phyloP scores from a whole-genome alignment of 2,888 invertebrate species.

The Lasioglossum malachurum region DNA sequence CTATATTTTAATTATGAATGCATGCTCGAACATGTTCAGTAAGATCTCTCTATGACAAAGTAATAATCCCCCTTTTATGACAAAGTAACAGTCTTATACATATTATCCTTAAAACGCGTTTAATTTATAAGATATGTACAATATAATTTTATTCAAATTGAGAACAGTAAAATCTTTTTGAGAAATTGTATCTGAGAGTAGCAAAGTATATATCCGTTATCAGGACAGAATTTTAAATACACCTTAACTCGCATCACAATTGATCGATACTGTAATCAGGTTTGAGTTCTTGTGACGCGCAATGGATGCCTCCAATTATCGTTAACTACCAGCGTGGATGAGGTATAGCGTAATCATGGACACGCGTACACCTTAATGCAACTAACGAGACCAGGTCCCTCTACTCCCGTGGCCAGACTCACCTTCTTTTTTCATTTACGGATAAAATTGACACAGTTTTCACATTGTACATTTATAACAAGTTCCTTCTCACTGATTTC shows the following conservation, averaged over 20 bases:
- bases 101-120: no score
- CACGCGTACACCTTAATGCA: constrained; percentile 62
- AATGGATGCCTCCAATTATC: constrained; percentile 83
- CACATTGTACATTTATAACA: not conserved
- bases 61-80: not conserved
- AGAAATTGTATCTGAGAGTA: no score
- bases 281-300: constrained; percentile 56
- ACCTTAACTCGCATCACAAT: not conserved
- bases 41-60: not conserved
- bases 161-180: no score
- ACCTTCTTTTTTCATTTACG: constrained; percentile 31
- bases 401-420: constrained; percentile 27
- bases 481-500: constrained; percentile 31
- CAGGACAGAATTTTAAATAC: not conserved
- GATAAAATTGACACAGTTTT: constrained; percentile 31
- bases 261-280: constrained; percentile 76
- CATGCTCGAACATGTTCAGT: not conserved
- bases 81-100: not conserved
- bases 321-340: constrained; percentile 79
- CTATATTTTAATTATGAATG: not conserved
- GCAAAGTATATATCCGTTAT: not conserved
- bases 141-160: no score
- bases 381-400: constrained; percentile 52
- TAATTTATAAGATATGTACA: no score
- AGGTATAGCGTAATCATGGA: constrained; percentile 75